Base-by-base conservation (phyloP, 2,113 vertebrate species). In the Calyptomena viridis region DNA sequence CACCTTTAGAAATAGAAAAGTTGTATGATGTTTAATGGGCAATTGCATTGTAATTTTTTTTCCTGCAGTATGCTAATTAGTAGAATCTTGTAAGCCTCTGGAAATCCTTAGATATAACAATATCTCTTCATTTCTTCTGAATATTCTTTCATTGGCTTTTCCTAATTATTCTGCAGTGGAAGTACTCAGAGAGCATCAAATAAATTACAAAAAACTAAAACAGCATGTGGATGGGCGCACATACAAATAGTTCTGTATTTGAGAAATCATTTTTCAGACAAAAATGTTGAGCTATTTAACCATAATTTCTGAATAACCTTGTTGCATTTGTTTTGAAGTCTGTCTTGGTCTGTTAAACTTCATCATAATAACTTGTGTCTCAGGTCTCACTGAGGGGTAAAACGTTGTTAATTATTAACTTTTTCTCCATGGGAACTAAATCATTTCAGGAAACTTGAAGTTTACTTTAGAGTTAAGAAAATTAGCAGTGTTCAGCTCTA, bases 71-170 rank as follows among this genome's bases (percentile, higher is more conserved):
- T 40, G 9, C 27, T 76, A 56, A 75, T 60, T 52, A 79, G 31
- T 33, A 52, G 11, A 49, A 58, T 68, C 3, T 76, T 82, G 27
- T 83, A 80, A 80, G 33, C 52, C 23, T 76, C 16, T 82, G 37
- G 49, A 89, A 91, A 76, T 64, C 21, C 62, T 93, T 82, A 84
- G 44, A 20, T 72, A 14, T 52, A 53, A 63, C 5, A 72, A 30
- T 79, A 46, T 44, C 46, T 62, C 27, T 73, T 82, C 4, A 55
- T 93, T 75, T 89, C 14, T 56, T 82, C 42, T 76, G 49, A 28
- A 35, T 76, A 93, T 96, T 72, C 50, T 42, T 93, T 89, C 67
- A 39, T 22, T 93, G 52, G 40, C 21, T 86, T 95, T 96, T 89
- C 25, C 86, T 40, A 71, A 79, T 84, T 93, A 92, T 94, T 94